Evolutionary conservation across 2,888 invertebrate genomes (phyloP), one percentile per base, ranked within the genome.

Genomic region (Boloria euphrosyne): DNA sequence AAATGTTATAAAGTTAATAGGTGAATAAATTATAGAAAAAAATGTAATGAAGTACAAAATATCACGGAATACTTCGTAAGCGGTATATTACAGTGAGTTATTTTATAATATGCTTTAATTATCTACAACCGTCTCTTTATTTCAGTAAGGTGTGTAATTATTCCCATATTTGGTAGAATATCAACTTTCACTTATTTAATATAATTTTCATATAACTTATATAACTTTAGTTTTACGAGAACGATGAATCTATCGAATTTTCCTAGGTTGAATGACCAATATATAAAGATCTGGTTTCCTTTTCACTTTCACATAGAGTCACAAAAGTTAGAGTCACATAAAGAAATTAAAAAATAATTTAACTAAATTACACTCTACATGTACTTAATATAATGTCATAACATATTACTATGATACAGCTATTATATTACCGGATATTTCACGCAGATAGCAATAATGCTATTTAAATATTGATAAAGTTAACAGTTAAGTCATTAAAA

Each of bases 381-480:
- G 13, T n/a, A n/a, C n/a, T n/a, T n/a, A n/a, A n/a, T n/a, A n/a
- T n/a, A n/a, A n/a, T n/a, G n/a, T n/a, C n/a, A n/a, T 47, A 47
- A 5, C 2, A 47, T 3, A n/a, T 47, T 13, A 16, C 27, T 47
- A 4, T 1, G 18, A 58, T 13, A 27, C n/a, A 22, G 46, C 16
- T 57, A 65, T 53, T 55, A 65, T 22, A 55, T 53, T 52, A 63
- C 54, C 62, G 65, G 60, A 61, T 60, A 50, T 63, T 51, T 54
- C 76, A 73, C 73, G 70, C 72, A 77, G 73, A 74, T 57, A 50
- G n/a, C 10, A 13, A 57, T 53, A 22, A 22, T 22, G 3, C 18
- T 16, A 27, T 64, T 53, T 53, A 63, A 61, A 63, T 57, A 53
- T 57, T 55, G 31, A 58, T 64, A 58, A 62, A 61, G 16, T 64